phyloP scores from a whole-genome alignment of 2,797 vertebrate genomes.

The Nannoperca obscura region DNA sequence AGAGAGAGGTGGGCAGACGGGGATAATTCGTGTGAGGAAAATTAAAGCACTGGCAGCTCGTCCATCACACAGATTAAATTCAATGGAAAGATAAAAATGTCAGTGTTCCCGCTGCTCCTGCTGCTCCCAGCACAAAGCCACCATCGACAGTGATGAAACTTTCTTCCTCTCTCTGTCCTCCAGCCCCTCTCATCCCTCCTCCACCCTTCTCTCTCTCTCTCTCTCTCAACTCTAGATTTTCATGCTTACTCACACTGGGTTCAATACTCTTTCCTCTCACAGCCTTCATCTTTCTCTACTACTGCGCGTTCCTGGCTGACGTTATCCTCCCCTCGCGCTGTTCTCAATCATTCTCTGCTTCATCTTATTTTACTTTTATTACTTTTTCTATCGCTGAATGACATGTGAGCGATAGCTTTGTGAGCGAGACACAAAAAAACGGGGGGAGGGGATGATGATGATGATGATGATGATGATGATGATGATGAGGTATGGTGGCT shows the following conservation, averaged over 20 bases:
- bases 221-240: slow-evolving; percentile 52
- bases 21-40: slow-evolving; percentile 91
- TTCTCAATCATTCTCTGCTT: slow-evolving; percentile 67
- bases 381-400: slow-evolving; percentile 63
- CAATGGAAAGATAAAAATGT: slow-evolving; percentile 90
- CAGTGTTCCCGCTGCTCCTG: slow-evolving; percentile 77
- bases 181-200: slow-evolving; percentile 39
- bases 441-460: neutral
- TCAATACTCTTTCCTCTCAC: slow-evolving; percentile 51
- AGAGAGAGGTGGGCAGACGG: slow-evolving; percentile 75
- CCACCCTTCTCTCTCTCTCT: slow-evolving; percentile 13
- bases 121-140: slow-evolving; percentile 69
- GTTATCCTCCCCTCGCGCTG: slow-evolving; percentile 57
- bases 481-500: slow-evolving; percentile 8
- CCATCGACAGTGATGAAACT: slow-evolving; percentile 78
- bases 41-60: slow-evolving; percentile 89
- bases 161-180: slow-evolving; percentile 67
- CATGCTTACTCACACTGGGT: slow-evolving; percentile 51
- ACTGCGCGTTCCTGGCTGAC: slow-evolving; percentile 57
- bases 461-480: slow-evolving; percentile 24
- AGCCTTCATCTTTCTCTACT: slow-evolving; percentile 60
- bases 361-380: slow-evolving; percentile 77
- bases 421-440: slow-evolving; percentile 14
- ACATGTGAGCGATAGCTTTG: slow-evolving; percentile 49
- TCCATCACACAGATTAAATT: slow-evolving; percentile 89